Conservation (phyloP, 1,140 invertebrate genomes). For the Anastatus disparis region DNA sequence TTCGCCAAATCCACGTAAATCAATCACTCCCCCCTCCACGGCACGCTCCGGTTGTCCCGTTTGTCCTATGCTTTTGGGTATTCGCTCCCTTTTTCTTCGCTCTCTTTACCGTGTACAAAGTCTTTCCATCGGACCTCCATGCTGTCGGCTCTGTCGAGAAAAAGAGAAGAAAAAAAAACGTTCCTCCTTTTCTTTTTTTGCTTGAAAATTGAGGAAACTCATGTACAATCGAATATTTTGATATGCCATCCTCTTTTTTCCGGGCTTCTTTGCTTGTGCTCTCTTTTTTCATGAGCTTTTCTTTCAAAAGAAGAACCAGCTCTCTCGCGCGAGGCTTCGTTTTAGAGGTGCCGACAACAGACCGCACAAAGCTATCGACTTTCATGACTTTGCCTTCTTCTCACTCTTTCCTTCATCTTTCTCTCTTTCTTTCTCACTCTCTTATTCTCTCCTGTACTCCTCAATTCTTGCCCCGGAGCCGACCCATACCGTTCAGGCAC, state of each 20-base stretch:
- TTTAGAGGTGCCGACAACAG: constrained; percentile 46
- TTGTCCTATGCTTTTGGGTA: not conserved
- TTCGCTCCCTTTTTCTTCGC: not conserved
- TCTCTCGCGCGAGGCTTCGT: not conserved
- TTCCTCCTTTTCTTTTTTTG: not conserved
- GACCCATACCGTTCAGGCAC: not conserved
- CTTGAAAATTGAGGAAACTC: constrained; percentile 6
- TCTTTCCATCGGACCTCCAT: constrained; percentile 2
- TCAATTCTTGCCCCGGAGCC: not conserved
- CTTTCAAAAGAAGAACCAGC: constrained; percentile 29
- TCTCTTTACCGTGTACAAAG: constrained; percentile 8
- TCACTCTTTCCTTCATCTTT: constrained; percentile 37
- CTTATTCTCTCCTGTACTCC: not conserved
- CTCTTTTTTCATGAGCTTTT: constrained; percentile 45
- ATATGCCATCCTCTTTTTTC: constrained; percentile 37
- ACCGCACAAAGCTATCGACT: constrained; percentile 50
- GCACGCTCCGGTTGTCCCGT: constrained; percentile 13
- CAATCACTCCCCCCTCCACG: constrained; percentile 21
- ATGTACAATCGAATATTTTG: constrained; percentile 33
- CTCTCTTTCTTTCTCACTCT: constrained; percentile 34
- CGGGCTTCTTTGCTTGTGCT: constrained; percentile 31
- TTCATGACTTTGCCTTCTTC: constrained; percentile 44
- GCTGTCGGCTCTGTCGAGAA: no score
- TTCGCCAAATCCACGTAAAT: constrained; percentile 37
- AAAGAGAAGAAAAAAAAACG: not conserved